phyloP scores from a whole-genome alignment of 2,888 invertebrate genomes.

The Agriopis aurantiaria region DNA sequence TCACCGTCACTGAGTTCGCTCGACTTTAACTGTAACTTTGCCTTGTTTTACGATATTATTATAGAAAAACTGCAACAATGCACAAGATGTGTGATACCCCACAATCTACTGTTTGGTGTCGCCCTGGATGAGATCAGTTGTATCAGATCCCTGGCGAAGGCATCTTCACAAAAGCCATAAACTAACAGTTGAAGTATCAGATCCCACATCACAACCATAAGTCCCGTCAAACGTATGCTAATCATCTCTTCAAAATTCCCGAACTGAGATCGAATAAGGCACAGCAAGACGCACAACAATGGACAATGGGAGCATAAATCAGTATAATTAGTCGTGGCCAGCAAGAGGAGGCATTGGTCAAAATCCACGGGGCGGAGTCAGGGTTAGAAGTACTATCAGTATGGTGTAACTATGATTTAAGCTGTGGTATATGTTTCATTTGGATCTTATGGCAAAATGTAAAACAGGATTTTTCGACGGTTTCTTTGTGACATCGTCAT shows the following conservation, averaged over 20 bases:
- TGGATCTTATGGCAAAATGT: conserved; percentile 69
- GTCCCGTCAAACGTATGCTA: conserved; percentile 39
- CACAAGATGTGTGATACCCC: no score
- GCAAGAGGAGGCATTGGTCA: conserved; percentile 89
- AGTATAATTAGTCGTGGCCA: conserved; percentile 95
- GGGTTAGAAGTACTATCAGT: conserved; percentile 70
- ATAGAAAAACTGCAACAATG: no score
- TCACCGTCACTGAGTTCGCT: no score
- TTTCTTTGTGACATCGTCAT: background rate
- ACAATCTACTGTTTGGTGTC: no score
- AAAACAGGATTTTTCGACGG: conserved; percentile 54
- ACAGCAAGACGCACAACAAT: conserved; percentile 90
- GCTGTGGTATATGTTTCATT: conserved; percentile 52
- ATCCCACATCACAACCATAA: background rate
- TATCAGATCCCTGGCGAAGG: no score
- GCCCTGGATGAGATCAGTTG: background rate
- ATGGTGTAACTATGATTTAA: conserved; percentile 33
- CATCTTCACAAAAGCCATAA: no score
- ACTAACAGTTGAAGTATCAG: no score
- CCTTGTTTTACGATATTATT: no score
- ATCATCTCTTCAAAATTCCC: conserved; percentile 41
- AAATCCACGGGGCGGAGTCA: conserved; percentile 80
- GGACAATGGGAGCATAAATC: conserved; percentile 97
- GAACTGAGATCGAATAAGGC: conserved; percentile 63
- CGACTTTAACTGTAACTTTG: no score